These are phyloP conservation scores for Siderastrea siderea DNA, from an alignment of 92 coral and sea anemone species.

Conservation along the genomic window DNA sequence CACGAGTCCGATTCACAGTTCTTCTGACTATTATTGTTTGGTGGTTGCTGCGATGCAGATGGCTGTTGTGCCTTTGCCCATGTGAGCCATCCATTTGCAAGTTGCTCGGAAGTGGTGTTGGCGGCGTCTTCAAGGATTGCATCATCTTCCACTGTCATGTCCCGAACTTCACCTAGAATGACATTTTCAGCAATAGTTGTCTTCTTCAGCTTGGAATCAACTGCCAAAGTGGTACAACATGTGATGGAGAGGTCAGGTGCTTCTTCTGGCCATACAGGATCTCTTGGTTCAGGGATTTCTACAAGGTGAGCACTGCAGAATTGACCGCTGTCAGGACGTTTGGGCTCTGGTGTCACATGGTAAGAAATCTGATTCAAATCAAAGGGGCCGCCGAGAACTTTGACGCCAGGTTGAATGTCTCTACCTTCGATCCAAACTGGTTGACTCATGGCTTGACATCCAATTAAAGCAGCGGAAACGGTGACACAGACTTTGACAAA, in stretches of 20 bases:
- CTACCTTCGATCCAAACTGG: constrained; percentile 51
- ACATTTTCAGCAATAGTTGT: constrained; percentile 31
- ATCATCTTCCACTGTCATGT: constrained; percentile 39
- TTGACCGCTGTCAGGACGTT: constrained; percentile 5
- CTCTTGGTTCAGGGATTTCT: constrained; percentile 4
- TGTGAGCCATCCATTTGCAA: constrained; percentile 56
- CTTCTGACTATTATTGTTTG: background rate
- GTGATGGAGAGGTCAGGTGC: constrained; percentile 41
- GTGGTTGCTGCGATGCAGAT: background rate
- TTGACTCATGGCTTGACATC: constrained; percentile 15
- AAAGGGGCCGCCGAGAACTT: constrained; percentile 68
- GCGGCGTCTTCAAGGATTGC: constrained; percentile 49
- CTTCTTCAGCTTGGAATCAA: constrained; percentile 38
- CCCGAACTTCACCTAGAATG: constrained; percentile 47
- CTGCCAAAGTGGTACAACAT: constrained; percentile 40
- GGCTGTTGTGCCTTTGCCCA: constrained; percentile 61
- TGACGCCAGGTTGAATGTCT: too few species aligned
- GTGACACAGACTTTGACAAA: constrained; percentile 56
- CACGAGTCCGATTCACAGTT: background rate
- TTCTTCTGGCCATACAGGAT: background rate
- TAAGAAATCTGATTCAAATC: constrained; percentile 18
- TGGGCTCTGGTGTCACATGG: constrained; percentile 16
- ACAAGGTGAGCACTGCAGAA: background rate
- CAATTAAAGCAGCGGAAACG: constrained; percentile 38
- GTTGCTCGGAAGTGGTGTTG: constrained; percentile 42